These are phyloP conservation scores for Microctonus brassicae DNA, from an alignment of 2,888 invertebrate species.

Conservation along the genomic window DNA sequence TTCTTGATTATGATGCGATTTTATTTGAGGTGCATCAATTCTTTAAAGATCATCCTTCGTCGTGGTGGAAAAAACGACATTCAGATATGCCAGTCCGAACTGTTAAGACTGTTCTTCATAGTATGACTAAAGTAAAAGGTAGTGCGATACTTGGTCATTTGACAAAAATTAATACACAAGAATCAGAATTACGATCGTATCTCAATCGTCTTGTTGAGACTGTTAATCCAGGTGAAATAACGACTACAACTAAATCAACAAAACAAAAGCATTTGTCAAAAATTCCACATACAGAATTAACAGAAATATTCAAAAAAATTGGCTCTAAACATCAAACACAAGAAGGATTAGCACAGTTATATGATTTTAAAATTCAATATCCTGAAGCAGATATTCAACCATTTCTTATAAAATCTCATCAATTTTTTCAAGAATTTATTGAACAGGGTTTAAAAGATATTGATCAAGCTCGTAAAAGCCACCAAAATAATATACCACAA, in stretches of 20 bases:
- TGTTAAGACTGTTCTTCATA: constrained; percentile 93
- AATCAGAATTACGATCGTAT: constrained; percentile 89
- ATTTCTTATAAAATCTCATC: constrained; percentile 85
- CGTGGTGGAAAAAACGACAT: constrained; percentile 88
- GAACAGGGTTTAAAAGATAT: constrained; percentile 81
- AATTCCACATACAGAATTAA: constrained; percentile 86
- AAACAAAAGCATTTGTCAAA: constrained; percentile 77
- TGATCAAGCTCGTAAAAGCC: constrained; percentile 67
- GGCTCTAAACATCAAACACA: constrained; percentile 88
- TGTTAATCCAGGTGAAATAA: constrained; percentile 71
- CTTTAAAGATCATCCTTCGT: constrained; percentile 86
- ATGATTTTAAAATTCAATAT: constrained; percentile 81
- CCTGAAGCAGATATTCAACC: constrained; percentile 87
- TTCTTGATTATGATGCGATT: constrained; percentile 83
- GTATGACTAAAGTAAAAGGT: constrained; percentile 90
- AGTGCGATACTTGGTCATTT: constrained; percentile 84
- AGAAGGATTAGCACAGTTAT: constrained; percentile 83
- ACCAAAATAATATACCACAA: constrained; percentile 57
- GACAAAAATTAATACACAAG: constrained; percentile 82
- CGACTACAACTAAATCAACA: constrained; percentile 52
- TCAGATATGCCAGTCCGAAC: constrained; percentile 92
- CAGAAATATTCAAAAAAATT: constrained; percentile 91
- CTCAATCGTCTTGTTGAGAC: constrained; percentile 82
- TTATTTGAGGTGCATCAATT: constrained; percentile 90
- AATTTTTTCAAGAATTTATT: constrained; percentile 89